These are phyloP conservation scores for Periplaneta americana DNA, from an alignment of 1,140 invertebrate genomes.

Conservation along the genomic window DNA sequence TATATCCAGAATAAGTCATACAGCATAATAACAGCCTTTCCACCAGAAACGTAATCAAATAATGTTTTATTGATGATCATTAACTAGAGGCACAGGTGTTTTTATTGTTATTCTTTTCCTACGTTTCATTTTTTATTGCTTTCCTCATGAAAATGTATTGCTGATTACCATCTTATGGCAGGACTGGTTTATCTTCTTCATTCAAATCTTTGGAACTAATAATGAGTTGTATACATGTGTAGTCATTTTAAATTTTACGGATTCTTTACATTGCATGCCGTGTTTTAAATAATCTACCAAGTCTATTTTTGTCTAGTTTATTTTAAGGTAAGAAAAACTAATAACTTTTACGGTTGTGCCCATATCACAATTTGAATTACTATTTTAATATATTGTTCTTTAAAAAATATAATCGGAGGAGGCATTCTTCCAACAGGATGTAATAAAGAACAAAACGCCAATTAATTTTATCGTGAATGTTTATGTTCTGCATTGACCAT, in stretches of 20 bases:
- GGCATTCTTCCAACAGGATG: neutral
- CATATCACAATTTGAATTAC: neutral
- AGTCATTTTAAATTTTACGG: neutral
- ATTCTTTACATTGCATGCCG: neutral
- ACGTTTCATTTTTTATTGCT: neutral
- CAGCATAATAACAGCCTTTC: neutral
- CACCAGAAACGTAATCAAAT: neutral
- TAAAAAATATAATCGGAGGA: neutral
- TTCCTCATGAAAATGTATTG: neutral
- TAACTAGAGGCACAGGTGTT: neutral
- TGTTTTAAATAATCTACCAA: neutral
- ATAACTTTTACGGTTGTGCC: neutral
- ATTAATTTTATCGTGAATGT: neutral
- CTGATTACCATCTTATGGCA: neutral
- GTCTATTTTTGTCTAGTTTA: neutral
- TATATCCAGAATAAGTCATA: neutral
- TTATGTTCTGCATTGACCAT: neutral
- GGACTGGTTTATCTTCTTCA: neutral
- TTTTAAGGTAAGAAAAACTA: neutral
- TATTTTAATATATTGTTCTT: neutral
- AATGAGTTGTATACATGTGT: neutral
- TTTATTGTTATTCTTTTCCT: neutral
- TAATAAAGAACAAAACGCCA: neutral
- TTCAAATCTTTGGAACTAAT: neutral
- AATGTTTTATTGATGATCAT: neutral